Conservation (phyloP, 2,797 vertebrate genomes). For the Coregonus suidteri region DNA sequence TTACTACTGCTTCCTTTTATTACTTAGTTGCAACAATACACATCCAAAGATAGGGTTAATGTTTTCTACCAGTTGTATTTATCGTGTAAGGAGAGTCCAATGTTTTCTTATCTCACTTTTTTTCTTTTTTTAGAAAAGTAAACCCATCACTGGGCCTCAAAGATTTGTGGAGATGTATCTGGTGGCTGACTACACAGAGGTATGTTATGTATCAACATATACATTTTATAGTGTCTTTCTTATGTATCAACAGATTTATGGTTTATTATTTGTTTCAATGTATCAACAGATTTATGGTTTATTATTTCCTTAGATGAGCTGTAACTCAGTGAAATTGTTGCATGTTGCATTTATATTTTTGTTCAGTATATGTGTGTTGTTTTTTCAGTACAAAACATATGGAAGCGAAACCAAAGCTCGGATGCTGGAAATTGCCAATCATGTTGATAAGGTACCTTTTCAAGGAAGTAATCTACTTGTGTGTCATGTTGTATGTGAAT, state of each 20-base stretch:
- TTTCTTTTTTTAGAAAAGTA: conserved; percentile 63
- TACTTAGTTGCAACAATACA: neutral
- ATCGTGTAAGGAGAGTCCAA: neutral
- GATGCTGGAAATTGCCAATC: conserved; percentile 83
- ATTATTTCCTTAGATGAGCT: too few species aligned
- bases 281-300: too few species aligned
- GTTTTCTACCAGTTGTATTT: neutral
- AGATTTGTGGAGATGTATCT: conserved; percentile 86
- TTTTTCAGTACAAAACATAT: conserved; percentile 47
- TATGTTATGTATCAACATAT: conserved; percentile 45
- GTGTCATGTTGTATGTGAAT: neutral
- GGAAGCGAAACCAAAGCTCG: conserved; percentile 63
- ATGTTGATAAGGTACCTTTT: conserved; percentile 84
- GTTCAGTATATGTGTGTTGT: neutral
- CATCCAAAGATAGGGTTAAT: neutral
- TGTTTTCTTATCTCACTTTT: conserved; percentile 2
- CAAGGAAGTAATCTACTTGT: neutral
- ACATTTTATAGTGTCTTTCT: neutral
- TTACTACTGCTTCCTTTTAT: neutral
- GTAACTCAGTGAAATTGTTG: too few species aligned
- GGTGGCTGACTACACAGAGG: conserved; percentile 86
- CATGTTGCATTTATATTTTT: too few species aligned
- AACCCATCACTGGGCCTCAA: conserved; percentile 42
- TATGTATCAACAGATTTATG: too few species aligned
- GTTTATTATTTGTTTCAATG: too few species aligned